These are phyloP conservation scores for Cotesia glomerata DNA, from an alignment of 1,140 invertebrate species.

Conservation along the genomic window DNA sequence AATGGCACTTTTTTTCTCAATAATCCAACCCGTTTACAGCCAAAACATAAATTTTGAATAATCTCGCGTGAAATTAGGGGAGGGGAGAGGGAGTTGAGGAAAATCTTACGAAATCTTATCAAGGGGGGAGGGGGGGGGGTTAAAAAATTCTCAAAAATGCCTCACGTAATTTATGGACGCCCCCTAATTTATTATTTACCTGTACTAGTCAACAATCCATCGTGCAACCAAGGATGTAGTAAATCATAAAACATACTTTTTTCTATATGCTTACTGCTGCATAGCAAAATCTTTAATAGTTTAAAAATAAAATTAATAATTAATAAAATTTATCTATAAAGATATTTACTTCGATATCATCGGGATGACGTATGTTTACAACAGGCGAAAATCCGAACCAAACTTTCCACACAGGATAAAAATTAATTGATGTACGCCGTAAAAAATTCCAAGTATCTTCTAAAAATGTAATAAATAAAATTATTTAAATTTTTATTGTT, in stretches of 20 bases:
- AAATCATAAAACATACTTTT: constrained; percentile 69
- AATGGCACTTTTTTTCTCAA: too few species aligned
- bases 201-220: constrained; percentile 66
- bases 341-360: constrained; percentile 54
- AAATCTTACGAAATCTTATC: too few species aligned
- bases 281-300: constrained; percentile 60
- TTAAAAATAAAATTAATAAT: constrained; percentile 19
- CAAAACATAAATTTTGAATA: too few species aligned
- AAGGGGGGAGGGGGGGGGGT: too few species aligned
- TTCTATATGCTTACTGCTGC: constrained; percentile 65
- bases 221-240: constrained; percentile 65
- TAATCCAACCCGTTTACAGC: too few species aligned
- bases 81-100: too few species aligned
- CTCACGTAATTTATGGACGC: too few species aligned
- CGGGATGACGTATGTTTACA: constrained; percentile 49
- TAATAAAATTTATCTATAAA: neutral
- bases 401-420: constrained; percentile 42
- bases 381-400: constrained; percentile 38
- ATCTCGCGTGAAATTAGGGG: too few species aligned
- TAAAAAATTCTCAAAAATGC: too few species aligned
- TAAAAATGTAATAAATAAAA: constrained; percentile 9
- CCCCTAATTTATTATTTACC: constrained; percentile 51
- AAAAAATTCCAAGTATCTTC: constrained; percentile 36
- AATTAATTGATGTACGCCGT: constrained; percentile 29
- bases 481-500: too few species aligned